Percentiles rank a stretch among this genome's conserved stretches.
Conservation (phyloP, 1,140 invertebrate genomes). For the Ceratitis capitata region DNA sequence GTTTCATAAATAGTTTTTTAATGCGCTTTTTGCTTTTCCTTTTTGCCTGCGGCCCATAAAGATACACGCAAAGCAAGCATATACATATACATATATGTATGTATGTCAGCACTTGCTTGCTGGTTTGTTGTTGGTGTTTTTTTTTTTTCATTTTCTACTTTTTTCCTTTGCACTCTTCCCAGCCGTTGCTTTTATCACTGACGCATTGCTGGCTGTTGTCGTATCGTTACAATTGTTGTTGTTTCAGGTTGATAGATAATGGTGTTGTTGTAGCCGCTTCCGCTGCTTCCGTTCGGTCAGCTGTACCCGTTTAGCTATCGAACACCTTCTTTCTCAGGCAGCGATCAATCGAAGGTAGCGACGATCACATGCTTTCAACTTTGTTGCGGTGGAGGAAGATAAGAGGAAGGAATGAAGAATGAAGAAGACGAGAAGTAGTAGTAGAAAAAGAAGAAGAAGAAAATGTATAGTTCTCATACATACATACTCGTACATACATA, state of each 20-base stretch:
- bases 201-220: neutral
- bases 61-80: slow-evolving; percentile 12
- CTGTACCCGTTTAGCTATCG: neutral
- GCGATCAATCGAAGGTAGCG: slow-evolving; percentile 7
- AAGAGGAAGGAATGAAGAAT: too few relatives aligned
- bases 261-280: slow-evolving; percentile 50
- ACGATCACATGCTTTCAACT: neutral
- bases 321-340: slow-evolving; percentile 12
- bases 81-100: too few relatives aligned
- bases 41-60: slow-evolving; percentile 5
- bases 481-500: neutral
- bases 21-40: neutral
- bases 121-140: neutral
- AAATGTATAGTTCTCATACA: too few relatives aligned
- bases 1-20: neutral
- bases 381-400: neutral
- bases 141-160: neutral
- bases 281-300: slow-evolving; percentile 59
- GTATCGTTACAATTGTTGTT: neutral
- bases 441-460: too few relatives aligned
- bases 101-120: neutral
- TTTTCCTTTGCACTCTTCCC: neutral
- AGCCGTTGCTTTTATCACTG: neutral
- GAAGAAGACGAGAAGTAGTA: too few relatives aligned
- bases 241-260: too few relatives aligned